Conservation (phyloP, 1,140 invertebrate genomes). For the Heliconius hewitsoni region DNA sequence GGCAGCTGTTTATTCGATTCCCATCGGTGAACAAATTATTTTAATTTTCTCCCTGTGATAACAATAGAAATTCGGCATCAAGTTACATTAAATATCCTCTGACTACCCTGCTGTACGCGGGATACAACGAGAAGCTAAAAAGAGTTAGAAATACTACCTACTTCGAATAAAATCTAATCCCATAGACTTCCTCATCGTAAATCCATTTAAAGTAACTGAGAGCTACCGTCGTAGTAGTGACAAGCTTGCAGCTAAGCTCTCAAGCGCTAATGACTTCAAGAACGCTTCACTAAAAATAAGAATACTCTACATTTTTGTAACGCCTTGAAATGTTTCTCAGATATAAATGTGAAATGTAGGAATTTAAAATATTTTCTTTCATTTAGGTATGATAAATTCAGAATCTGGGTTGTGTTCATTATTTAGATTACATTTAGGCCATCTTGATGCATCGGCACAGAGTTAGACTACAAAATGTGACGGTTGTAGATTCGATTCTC, state of each 20-base stretch:
- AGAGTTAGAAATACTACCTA: not conserved
- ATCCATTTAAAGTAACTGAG: slow-evolving; percentile 35
- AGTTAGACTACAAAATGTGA: too few relatives aligned
- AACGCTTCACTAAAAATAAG: slow-evolving; percentile 29
- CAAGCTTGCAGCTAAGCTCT: slow-evolving; percentile 38
- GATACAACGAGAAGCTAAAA: too few relatives aligned
- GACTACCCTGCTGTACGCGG: too few relatives aligned
- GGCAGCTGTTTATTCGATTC: not conserved
- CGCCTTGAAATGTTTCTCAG: slow-evolving; percentile 14
- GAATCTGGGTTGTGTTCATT: too few relatives aligned
- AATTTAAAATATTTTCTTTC: not conserved
- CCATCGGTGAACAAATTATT: not conserved
- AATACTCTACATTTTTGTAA: slow-evolving; percentile 17
- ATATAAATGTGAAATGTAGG: slow-evolving; percentile 14
- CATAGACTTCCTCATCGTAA: slow-evolving; percentile 22
- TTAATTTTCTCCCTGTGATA: not conserved
- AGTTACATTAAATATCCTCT: too few relatives aligned
- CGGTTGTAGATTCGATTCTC: too few relatives aligned
- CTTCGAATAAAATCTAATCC: slow-evolving; percentile 11
- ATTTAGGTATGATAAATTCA: too few relatives aligned
- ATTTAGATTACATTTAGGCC: too few relatives aligned
- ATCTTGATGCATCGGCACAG: too few relatives aligned
- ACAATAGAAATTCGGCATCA: not conserved
- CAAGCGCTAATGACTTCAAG: slow-evolving; percentile 35
- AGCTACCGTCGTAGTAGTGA: slow-evolving; percentile 32